Base-by-base conservation (phyloP, 1,140 invertebrate genomes). In the Pristionchus pacificus region DNA sequence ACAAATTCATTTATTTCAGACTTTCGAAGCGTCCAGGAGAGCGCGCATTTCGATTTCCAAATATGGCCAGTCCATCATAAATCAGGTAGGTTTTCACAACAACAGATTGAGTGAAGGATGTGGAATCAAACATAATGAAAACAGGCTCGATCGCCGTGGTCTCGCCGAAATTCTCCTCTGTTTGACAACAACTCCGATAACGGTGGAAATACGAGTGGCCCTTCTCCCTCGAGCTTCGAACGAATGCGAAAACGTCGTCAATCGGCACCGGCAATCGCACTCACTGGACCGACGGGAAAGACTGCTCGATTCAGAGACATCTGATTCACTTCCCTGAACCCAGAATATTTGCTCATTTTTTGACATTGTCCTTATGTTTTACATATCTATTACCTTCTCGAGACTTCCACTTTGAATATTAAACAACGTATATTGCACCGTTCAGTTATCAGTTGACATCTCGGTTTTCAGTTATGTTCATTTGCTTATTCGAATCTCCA, bases 11-110 rank as follows among this genome's bases (percentile, higher is more conserved):
- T 49, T 49, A 6, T 19, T 49, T 49, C 38, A 64, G 70, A 60
- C 57, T 24, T 66, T 66, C 25, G 67, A 76, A 32, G 64, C 70
- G 14, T 79, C 77, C 2, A 73, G 76, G 25, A 77, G 69, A 66
- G 79, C 79, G 14, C 67, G 79, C 57, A 80, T 79, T 76, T 74
- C 68, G 28, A 80, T 80, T 38, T 77, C 67, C 65, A 81, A 80
- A 57, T 80, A 80, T 60, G 80, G 80, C 27, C 78, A 80, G 59
- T 71, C 78, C 27, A 60, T 83, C 15, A 78, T 82, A 75, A 70
- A 80, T 28, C 77, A 82, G 38, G 75, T 79, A 3, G 71, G 71
- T 57, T 69, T 27, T n/a, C 25, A n/a, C 27, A 0, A 61, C 14
- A 25, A 14, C 27, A 62, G n/a, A 13, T 13, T n/a, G 19, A 0